Base-by-base conservation (phyloP, 1,140 invertebrate genomes). In the Danaus plexippus region DNA sequence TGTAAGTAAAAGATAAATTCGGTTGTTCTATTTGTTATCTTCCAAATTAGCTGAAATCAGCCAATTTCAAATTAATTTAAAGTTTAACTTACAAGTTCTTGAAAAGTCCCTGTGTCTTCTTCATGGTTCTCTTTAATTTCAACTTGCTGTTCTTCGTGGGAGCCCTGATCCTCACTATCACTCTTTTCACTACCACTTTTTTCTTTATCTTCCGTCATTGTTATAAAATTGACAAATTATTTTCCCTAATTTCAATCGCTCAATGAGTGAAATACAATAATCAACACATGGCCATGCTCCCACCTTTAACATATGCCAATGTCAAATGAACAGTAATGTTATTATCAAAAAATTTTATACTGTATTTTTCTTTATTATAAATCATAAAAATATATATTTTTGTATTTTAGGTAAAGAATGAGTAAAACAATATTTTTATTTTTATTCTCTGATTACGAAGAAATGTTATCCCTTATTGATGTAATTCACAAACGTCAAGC, bases 71-170 rank as follows among this genome's bases (percentile, higher is more conserved):
- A 8, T 32, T 3, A 32, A 59, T 41, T 64, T 47, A 63, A 53
- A 49, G 10, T 52, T 55, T 9, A 46, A 66, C 79, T 85, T 84
- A 92, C 91, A 77, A 92, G 87, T 67, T 91, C 90, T 77, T 90
- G 88, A 85, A 91, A 92, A 2, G 90, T 89, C 11, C 88, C 69
- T 11, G 71, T 75, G 48, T 81, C 77, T 44, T 85, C 77, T 54
- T 81, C 68, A 48, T 69, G 58, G 51, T 77, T 63, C 1, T 62
- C 64, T 64, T 59, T 55, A 6, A 63, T 49, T 54, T 62, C 61
- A 10, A 58, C 42, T 44, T 66, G n/a, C 15, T 73, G 54, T 56
- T 75, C 69, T 54, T 66, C 57, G 53, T 78, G 65, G 22, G 66
- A 67, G 10, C 59, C 57, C 41, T 65, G 47, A 46, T 52, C 71